Percentiles rank a stretch among this genome's conserved stretches.
These are phyloP conservation scores for Phoeniculus purpureus DNA, from an alignment of 2,797 vertebrate species.

Conservation along the genomic window DNA sequence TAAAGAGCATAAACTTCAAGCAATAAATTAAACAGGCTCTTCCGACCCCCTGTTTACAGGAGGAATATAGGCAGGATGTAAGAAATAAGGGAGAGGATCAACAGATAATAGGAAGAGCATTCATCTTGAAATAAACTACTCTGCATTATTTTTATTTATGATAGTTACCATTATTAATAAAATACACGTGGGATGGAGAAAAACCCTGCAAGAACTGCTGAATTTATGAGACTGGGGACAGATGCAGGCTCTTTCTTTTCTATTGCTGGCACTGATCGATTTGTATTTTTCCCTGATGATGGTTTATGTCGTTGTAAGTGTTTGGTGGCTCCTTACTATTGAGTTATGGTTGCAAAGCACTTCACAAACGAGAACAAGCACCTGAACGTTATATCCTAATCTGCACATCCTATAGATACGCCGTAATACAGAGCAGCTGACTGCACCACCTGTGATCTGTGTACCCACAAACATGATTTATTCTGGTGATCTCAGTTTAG, in stretches of 20 bases:
- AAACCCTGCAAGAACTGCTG: constrained; percentile 29
- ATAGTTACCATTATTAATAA: constrained; percentile 48
- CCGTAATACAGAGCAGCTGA: constrained; percentile 48
- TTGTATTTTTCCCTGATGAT: constrained; percentile 68
- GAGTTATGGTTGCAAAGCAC: constrained; percentile 63
- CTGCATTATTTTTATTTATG: constrained; percentile 62
- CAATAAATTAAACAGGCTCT: constrained; percentile 52
- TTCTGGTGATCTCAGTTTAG: constrained; percentile 57
- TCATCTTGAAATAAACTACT: constrained; percentile 57
- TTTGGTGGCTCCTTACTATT: constrained; percentile 58
- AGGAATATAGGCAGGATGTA: not conserved
- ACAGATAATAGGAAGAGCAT: constrained; percentile 44
- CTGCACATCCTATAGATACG: constrained; percentile 44
- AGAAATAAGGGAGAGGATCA: constrained; percentile 47
- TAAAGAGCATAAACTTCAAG: constrained; percentile 61
- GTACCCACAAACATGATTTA: constrained; percentile 62
- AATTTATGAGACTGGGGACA: constrained; percentile 64
- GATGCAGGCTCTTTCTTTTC: constrained; percentile 44
- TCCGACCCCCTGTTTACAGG: not conserved
- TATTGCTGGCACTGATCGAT: constrained; percentile 53
- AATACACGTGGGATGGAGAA: not conserved
- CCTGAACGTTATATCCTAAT: constrained; percentile 53
- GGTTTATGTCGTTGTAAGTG: constrained; percentile 66
- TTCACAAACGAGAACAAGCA: constrained; percentile 42
- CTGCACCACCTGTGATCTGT: constrained; percentile 47